A percentile compares a stretch with the other conserved stretches of the same genome.
phyloP scores from a whole-genome alignment of 2,797 vertebrate species.

The Poecile montanus region DNA sequence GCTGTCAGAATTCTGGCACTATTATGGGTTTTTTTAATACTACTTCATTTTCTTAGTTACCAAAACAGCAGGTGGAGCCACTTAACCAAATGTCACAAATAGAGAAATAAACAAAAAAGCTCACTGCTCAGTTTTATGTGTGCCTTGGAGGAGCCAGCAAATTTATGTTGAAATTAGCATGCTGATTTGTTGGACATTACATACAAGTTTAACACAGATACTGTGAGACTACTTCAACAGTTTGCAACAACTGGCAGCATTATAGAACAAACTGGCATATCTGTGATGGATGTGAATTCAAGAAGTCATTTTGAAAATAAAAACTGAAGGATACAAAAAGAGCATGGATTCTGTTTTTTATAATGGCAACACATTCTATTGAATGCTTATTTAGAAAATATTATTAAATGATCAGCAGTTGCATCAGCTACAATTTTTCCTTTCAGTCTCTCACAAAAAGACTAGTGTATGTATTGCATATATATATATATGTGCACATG shows the following conservation, averaged over 20 bases:
- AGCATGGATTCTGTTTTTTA: background rate
- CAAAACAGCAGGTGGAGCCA: constrained; percentile 69
- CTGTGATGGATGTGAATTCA: background rate
- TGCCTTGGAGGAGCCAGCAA: background rate
- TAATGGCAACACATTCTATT: background rate
- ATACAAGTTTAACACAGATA: background rate
- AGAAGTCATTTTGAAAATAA: background rate
- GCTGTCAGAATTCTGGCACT: background rate
- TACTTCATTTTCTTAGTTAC: background rate
- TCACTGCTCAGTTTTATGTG: background rate
- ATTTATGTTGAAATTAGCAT: background rate
- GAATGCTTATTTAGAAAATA: background rate
- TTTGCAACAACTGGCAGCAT: background rate
- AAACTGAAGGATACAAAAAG: background rate
- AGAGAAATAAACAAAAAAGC: background rate
- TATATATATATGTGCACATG: background rate
- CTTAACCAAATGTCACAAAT: background rate
- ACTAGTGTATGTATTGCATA: background rate
- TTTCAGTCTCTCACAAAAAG: background rate
- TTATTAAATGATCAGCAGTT: background rate
- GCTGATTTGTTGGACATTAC: background rate
- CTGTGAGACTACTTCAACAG: background rate
- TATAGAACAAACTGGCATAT: background rate
- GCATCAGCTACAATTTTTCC: background rate
- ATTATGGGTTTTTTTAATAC: background rate